These are phyloP conservation scores for Thumatha senex DNA, from an alignment of 2,888 invertebrate species.

Conservation along the genomic window DNA sequence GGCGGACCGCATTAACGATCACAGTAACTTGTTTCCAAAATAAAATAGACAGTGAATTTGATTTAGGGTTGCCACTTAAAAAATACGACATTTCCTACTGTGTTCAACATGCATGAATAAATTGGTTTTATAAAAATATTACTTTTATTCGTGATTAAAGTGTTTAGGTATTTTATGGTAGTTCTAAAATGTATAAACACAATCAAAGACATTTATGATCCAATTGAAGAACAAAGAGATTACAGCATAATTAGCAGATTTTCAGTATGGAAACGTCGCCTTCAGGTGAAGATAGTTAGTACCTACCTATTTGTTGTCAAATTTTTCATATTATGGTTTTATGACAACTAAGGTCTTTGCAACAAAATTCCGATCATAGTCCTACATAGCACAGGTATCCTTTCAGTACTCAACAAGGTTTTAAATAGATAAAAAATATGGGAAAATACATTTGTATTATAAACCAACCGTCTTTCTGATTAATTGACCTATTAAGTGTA, in stretches of 20 bases:
- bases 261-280: too few relatives aligned
- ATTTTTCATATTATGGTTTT: too few relatives aligned
- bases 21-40: slow-evolving; percentile 38
- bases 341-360: too few relatives aligned
- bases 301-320: too few relatives aligned
- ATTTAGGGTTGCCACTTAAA: neutral
- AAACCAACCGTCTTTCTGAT: slow-evolving; percentile 22
- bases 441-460: slow-evolving; percentile 25
- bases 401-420: slow-evolving; percentile 2
- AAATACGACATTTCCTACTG: neutral
- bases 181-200: neutral
- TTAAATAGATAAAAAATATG: slow-evolving; percentile 26
- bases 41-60: slow-evolving; percentile 29
- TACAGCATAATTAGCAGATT: too few relatives aligned
- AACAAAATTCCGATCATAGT: too few relatives aligned
- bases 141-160: neutral
- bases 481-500: slow-evolving; percentile 34
- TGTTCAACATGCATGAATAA: neutral
- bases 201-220: too few relatives aligned
- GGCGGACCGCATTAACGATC: slow-evolving; percentile 34
- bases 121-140: neutral
- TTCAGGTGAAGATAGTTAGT: too few relatives aligned
- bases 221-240: too few relatives aligned
- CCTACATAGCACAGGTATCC: neutral
- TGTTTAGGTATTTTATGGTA: neutral